Evolutionary conservation across 2,113 vertebrate species (phyloP).

Genomic region (Corythornis cristatus): DNA sequence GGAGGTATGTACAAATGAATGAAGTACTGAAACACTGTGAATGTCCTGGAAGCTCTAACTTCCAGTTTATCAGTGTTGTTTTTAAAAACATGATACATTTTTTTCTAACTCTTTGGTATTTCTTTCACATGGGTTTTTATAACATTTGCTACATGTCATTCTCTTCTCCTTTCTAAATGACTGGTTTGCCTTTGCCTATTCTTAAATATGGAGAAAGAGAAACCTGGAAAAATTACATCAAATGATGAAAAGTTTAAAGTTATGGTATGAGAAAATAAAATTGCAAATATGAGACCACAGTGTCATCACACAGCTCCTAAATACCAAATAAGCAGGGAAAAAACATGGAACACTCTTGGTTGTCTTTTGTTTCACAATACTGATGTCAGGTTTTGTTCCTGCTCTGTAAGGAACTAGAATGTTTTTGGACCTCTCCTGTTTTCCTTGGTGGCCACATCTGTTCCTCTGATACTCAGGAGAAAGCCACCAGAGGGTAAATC

Average conservation of each 20-base stretch:
- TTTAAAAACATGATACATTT: neutral
- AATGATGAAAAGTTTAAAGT: neutral
- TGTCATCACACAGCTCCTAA: neutral
- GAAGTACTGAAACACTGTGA: neutral
- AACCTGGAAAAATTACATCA: neutral
- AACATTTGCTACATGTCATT: neutral
- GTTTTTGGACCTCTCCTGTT: neutral
- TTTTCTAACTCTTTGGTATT: neutral
- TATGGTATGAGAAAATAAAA: neutral
- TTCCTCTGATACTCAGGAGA: neutral
- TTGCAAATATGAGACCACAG: neutral
- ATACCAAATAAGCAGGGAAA: neutral
- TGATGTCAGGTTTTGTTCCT: neutral
- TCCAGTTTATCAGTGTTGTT: neutral
- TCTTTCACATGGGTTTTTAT: neutral
- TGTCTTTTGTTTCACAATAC: neutral
- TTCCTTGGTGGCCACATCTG: neutral
- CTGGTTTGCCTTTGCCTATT: neutral
- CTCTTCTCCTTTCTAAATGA: neutral
- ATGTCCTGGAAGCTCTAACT: neutral
- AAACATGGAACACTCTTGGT: neutral
- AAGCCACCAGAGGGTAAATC: neutral
- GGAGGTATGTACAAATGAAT: neutral
- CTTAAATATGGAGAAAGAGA: neutral
- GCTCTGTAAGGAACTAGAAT: neutral